A percentile compares a stretch with the other conserved stretches of the same genome.
Evolutionary conservation across 1,140 invertebrate genomes (phyloP).

Genomic region (Heliconius hewitsoni): DNA sequence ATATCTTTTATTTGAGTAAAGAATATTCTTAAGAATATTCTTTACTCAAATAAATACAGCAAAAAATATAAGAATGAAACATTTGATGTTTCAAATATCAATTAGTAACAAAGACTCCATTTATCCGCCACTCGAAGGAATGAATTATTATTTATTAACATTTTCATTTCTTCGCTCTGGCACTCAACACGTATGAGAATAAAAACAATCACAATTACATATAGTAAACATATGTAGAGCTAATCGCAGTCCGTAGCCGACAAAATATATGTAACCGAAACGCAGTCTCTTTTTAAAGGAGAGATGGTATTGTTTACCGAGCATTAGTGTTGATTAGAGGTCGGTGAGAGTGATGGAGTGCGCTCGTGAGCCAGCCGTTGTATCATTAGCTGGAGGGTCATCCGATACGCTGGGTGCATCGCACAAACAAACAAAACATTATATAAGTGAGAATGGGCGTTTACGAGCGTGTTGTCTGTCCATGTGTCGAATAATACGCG

Average conservation of each 20-base stretch:
- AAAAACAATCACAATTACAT: background rate
- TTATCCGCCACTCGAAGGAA: no score
- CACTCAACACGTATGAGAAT: no score
- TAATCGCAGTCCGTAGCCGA: background rate
- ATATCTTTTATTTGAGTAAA: no score
- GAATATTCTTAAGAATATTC: no score
- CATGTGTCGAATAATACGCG: background rate
- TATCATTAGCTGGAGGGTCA: conserved; percentile 28
- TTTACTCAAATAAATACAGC: no score
- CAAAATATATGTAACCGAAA: background rate
- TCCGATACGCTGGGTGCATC: background rate
- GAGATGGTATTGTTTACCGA: conserved; percentile 11
- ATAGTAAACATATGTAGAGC: background rate
- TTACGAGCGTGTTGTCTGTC: conserved; percentile 10
- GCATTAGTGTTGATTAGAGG: conserved; percentile 24
- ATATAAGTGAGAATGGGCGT: conserved; percentile 18
- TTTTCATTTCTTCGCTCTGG: no score
- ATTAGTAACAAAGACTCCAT: no score
- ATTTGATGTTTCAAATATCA: no score
- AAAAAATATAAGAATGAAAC: no score
- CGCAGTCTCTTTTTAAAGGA: background rate
- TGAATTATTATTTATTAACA: no score
- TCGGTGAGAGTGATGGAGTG: conserved; percentile 9
- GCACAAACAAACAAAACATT: conserved; percentile 13
- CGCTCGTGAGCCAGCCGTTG: conserved; percentile 13